Evolutionary conservation across 2,888 invertebrate genomes (phyloP).

Genomic region (Xestia xanthographa): DNA sequence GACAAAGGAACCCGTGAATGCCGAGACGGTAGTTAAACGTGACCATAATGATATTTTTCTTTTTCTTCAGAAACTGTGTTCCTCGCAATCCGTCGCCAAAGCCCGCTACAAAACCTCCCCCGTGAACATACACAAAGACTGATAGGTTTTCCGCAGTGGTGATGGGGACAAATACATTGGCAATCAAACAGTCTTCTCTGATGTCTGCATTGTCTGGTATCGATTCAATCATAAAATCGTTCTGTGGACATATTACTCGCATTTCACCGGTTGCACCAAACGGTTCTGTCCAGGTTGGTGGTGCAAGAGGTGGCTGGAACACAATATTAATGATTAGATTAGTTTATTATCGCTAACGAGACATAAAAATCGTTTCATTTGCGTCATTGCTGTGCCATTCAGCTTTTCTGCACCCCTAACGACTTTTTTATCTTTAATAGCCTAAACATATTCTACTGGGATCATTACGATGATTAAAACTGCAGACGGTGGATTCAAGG

Average conservation of each 20-base stretch:
- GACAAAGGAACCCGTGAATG: constrained; percentile 70
- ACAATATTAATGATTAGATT: neutral
- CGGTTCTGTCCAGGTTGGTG: constrained; percentile 65
- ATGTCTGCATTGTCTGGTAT: constrained; percentile 22
- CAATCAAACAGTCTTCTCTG: constrained; percentile 80
- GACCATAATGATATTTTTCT: constrained; percentile 70
- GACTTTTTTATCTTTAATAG: neutral
- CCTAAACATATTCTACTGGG: neutral
- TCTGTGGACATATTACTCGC: constrained; percentile 71
- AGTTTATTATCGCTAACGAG: neutral
- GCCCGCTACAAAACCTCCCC: constrained; percentile 71
- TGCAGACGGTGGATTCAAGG: neutral
- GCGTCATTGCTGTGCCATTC: neutral
- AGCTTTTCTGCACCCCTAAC: neutral
- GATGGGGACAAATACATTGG: constrained; percentile 82
- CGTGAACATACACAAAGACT: constrained; percentile 73
- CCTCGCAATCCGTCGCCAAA: constrained; percentile 31
- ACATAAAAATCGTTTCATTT: neutral
- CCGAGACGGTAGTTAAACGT: constrained; percentile 73
- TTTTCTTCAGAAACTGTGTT: constrained; percentile 27
- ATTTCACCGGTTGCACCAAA: constrained; percentile 71
- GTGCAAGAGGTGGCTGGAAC: constrained; percentile 56
- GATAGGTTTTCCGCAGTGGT: constrained; percentile 70
- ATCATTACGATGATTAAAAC: neutral
- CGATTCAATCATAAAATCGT: rapidly evolving